These are phyloP conservation scores for Ciona savignyi DNA, from an alignment of 23 tunicate species.

Conservation along the genomic window DNA sequence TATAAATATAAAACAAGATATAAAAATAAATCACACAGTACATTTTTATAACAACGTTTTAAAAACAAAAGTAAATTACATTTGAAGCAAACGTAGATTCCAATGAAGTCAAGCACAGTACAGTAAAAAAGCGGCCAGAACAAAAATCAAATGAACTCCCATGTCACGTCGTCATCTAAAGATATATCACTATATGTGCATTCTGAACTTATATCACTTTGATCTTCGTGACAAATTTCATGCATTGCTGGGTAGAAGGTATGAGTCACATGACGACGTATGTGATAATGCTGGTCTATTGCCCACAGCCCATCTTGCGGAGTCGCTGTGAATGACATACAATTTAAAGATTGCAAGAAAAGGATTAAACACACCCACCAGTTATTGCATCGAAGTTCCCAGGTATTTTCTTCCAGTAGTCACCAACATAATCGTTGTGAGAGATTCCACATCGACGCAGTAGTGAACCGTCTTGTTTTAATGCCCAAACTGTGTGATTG, in stretches of 20 bases:
- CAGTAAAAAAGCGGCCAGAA: no score
- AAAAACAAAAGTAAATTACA: no score
- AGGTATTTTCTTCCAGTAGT: constrained; percentile 49
- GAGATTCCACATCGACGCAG: constrained; percentile 41
- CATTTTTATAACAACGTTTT: no score
- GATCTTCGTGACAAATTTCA: constrained; percentile 19
- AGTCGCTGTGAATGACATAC: constrained; percentile 11
- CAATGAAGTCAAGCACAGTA: no score
- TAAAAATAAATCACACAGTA: no score
- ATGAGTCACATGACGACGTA: constrained; percentile 21
- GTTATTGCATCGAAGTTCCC: constrained; percentile 16
- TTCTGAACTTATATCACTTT: neutral
- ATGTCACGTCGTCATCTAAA: neutral
- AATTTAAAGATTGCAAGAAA: no score
- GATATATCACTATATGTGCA: neutral
- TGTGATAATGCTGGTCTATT: constrained; percentile 30
- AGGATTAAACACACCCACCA: no score
- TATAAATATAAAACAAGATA: no score
- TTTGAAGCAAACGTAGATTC: no score
- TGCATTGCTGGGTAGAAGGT: constrained; percentile 33
- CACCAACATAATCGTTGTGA: constrained; percentile 22
- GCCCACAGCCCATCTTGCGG: constrained; percentile 63
- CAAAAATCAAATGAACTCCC: constrained; percentile 14
- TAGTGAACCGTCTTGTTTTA: constrained; percentile 27
- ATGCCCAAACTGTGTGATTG: constrained; percentile 58